Base-by-base conservation (phyloP, 2,797 vertebrate species). In the Micrastur ruficollis region DNA sequence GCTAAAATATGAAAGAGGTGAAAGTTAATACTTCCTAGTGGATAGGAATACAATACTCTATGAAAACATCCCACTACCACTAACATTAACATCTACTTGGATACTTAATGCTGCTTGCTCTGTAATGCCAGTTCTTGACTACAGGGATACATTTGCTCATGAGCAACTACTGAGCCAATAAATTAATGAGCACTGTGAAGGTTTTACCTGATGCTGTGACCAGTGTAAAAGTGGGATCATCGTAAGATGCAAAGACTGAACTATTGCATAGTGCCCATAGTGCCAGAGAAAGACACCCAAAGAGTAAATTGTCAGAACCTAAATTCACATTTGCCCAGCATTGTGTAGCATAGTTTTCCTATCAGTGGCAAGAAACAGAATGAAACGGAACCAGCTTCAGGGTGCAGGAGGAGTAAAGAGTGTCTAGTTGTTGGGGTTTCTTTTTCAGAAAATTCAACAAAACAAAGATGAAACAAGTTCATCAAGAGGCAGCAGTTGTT, bases 291-390 rank as follows among this genome's bases (percentile, higher is more conserved):
- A 46, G 61, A 52, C 14, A 47, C 44, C 47, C 23, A 15, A 55
- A n/a, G 50, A n/a, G 22, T 50, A 4, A 11, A 83, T 32, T 25
- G 40, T 40, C 32, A 81, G 67, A 89, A 53, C 23, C 11, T 36
- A 10, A 27, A 14, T 15, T 59, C 11, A 32, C 21, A 12, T 12
- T 50, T 68, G 9, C 31, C 36, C 32, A 42, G 56, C 19, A 5
- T 44, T 3, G 0, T 40, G 8, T 32, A 46, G 47, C 26, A 4
- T 29, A 31, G 25, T 65, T 86, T 86, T 73, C 3, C 0, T 59
- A 8, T 22, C 36, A 11, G 46, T 66, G 32, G 40, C 73, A 79
- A 83, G 62, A 90, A 90, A n/a, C 5, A 7, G 27, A 73, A 18
- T 27, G 13, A 61, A 66, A 65, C 6, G 56, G 42, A 86, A 47